phyloP scores from a whole-genome alignment of 64 coral and sea anemone genomes.

The Exaiptasia diaphana region DNA sequence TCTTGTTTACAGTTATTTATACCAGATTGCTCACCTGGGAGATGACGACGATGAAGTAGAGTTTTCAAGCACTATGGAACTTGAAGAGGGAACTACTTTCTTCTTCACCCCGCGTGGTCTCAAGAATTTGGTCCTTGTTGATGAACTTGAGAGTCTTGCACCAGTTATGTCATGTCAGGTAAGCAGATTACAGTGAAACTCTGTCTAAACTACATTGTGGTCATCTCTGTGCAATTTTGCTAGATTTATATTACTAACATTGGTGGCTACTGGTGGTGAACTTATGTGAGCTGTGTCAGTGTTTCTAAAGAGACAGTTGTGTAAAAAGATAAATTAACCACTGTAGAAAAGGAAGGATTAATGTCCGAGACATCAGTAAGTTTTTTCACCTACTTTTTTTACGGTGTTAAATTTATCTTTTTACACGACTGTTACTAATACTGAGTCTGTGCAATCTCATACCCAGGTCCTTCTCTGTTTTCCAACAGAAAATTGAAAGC shows the following conservation, averaged over 20 bases:
- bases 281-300: too few species aligned
- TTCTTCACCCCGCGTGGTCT: slow-evolving; percentile 85
- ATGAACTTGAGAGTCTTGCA: slow-evolving; percentile 94
- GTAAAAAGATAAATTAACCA: too few species aligned
- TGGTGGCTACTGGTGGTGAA: too few species aligned
- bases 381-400: not conserved
- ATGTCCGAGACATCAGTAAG: not conserved
- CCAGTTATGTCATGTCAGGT: slow-evolving; percentile 95
- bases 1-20: slow-evolving; percentile 64
- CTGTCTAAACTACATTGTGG: not conserved
- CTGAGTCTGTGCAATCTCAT: not conserved
- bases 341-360: too few species aligned
- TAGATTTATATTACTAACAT: too few species aligned
- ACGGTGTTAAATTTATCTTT: too few species aligned
- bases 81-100: slow-evolving; percentile 98
- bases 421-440: not conserved
- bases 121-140: slow-evolving; percentile 94
- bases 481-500: not conserved
- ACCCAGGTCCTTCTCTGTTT: not conserved
- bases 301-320: too few species aligned
- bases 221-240: not conserved
- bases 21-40: slow-evolving; percentile 99
- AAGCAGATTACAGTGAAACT: not conserved
- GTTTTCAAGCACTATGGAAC: slow-evolving; percentile 90
- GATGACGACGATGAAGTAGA: slow-evolving; percentile 98